phyloP scores from a whole-genome alignment of 2,888 invertebrate species.

The Synergus gifuensis region DNA sequence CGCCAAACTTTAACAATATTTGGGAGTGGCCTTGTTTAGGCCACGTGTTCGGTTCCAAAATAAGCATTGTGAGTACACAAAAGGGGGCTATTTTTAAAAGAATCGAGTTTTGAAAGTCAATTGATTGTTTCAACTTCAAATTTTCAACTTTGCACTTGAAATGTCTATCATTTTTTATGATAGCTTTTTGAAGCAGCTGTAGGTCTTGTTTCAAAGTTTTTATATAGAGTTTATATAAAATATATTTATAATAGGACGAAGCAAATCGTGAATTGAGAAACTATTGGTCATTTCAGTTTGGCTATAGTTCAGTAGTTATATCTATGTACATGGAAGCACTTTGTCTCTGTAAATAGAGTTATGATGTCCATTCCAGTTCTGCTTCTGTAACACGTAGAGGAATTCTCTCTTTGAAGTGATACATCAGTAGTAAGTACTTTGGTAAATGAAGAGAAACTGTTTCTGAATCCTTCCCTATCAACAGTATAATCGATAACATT shows the following conservation, averaged over 20 bases:
- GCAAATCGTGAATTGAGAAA: background rate
- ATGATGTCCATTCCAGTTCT: constrained; percentile 34
- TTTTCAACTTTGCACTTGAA: background rate
- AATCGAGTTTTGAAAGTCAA: background rate
- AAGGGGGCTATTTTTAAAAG: background rate
- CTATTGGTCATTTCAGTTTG: constrained; percentile 14
- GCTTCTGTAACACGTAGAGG: constrained; percentile 22
- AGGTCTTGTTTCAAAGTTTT: too few species aligned
- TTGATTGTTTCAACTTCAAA: background rate
- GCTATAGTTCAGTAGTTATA: constrained; percentile 26
- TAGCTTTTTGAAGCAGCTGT: too few species aligned
- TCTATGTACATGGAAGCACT: constrained; percentile 22
- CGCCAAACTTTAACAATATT: background rate
- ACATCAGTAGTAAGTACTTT: background rate
- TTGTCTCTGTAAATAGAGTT: constrained; percentile 25
- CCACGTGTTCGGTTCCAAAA: background rate
- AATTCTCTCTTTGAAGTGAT: constrained; percentile 35
- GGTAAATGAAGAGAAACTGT: constrained; percentile 7
- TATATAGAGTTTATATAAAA: too few species aligned
- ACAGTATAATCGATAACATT: background rate
- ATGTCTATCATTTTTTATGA: background rate
- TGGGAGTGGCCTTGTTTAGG: background rate
- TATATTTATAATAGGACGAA: background rate
- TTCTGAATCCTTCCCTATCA: constrained; percentile 8
- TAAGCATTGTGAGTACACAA: background rate